These are phyloP conservation scores for Pipra filicauda DNA, from an alignment of 2,113 vertebrate genomes.

Conservation along the genomic window DNA sequence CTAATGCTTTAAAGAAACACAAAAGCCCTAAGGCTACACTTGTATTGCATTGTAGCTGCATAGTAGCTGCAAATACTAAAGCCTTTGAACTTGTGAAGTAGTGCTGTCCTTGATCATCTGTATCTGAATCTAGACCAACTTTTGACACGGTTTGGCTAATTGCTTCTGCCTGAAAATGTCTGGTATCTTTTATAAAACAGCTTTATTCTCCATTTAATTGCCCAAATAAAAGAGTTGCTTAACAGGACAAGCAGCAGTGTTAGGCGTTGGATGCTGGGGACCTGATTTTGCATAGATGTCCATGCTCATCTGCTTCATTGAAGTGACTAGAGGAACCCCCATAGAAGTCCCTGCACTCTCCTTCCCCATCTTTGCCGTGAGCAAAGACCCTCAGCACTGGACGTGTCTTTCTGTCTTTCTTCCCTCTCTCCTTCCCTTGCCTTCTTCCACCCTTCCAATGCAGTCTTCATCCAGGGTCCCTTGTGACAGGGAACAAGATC, in stretches of 20 bases:
- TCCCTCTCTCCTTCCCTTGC: not conserved
- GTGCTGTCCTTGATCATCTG: constrained; percentile 45
- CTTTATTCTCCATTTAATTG: not conserved
- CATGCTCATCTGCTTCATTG: not conserved
- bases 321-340: not conserved
- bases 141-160: not conserved
- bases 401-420: not conserved
- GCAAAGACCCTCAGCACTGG: not conserved
- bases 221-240: not conserved
- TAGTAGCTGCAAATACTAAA: constrained; percentile 32
- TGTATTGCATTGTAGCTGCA: constrained; percentile 37
- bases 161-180: not conserved
- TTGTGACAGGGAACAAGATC: not conserved
- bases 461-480: not conserved
- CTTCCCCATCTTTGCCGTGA: not conserved
- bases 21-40: constrained; percentile 51
- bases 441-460: not conserved
- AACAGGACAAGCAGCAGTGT: not conserved
- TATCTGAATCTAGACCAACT: constrained; percentile 7
- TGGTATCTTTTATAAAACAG: not conserved
- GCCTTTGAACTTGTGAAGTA: constrained; percentile 45
- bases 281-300: not conserved
- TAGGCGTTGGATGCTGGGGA: not conserved
- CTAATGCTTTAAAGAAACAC: constrained; percentile 69
- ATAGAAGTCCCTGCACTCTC: not conserved